These are phyloP conservation scores for Pygocentrus nattereri DNA, from an alignment of 2,797 vertebrate species.

Conservation along the genomic window DNA sequence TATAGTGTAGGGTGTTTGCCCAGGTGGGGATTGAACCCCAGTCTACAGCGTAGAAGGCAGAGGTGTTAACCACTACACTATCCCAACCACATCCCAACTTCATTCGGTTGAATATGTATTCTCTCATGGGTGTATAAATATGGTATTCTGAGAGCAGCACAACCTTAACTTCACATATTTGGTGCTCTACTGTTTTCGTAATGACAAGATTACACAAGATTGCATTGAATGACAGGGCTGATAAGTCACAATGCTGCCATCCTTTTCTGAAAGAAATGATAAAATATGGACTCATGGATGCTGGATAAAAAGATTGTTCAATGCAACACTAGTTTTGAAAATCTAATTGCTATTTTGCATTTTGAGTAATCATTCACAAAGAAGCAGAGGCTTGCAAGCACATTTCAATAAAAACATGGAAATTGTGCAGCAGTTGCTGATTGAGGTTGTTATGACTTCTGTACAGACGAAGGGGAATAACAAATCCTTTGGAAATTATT, in stretches of 20 bases:
- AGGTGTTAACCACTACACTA: too few relatives aligned
- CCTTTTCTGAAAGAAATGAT: background rate
- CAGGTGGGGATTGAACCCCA: too few relatives aligned
- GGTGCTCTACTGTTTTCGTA: background rate
- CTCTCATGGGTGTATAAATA: background rate
- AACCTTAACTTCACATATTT: background rate
- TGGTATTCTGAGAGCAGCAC: background rate
- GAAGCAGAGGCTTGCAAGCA: background rate
- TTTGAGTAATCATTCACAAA: background rate
- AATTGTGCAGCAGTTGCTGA: background rate
- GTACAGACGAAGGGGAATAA: background rate
- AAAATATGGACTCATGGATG: background rate
- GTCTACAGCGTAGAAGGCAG: too few relatives aligned
- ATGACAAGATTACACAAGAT: background rate
- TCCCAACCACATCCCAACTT: too few relatives aligned
- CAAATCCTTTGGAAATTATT: background rate
- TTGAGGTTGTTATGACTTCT: background rate
- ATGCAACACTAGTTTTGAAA: constrained; percentile 1
- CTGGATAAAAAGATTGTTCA: background rate
- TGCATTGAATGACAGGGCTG: background rate
- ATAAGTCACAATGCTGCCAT: background rate
- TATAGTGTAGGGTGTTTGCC: too few relatives aligned
- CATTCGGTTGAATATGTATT: background rate
- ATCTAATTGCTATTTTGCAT: constrained; percentile 16
- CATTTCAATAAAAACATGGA: background rate